Percentiles rank a stretch among this genome's conserved stretches.
Evolutionary conservation across 2,888 invertebrate genomes (phyloP).

Genomic region (Octodonta nipae): DNA sequence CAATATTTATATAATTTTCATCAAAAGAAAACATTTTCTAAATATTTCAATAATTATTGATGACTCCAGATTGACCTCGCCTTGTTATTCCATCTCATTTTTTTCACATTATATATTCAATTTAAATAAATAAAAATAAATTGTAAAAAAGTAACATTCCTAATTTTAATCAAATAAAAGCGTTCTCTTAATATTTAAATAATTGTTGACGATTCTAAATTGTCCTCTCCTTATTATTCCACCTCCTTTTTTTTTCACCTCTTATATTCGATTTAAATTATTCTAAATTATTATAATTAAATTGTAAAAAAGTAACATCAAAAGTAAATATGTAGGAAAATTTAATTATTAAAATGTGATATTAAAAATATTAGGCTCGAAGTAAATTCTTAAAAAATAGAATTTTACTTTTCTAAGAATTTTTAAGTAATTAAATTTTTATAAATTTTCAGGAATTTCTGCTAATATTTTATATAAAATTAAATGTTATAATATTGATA

Average conservation of each 20-base stretch:
- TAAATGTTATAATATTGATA: no score
- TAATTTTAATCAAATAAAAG: no score
- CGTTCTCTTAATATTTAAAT: no score
- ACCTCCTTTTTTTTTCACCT: no score
- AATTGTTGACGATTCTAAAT: no score
- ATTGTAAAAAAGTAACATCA: neutral
- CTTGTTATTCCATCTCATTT: no score
- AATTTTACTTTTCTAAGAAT: neutral
- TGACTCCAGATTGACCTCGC: neutral
- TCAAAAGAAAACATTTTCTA: neutral
- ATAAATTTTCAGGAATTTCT: neutral
- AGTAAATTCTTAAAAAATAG: neutral
- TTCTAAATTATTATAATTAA: neutral
- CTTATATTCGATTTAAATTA: slow-evolving; percentile 1
- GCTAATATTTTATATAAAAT: neutral
- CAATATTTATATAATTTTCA: slow-evolving; percentile 1
- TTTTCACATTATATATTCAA: no score
- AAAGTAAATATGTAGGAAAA: neutral
- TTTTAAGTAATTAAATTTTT: neutral
- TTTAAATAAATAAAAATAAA: no score
- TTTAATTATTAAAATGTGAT: neutral
- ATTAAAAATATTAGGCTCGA: slow-evolving; percentile 1
- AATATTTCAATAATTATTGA: slow-evolving; percentile 1
- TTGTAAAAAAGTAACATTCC: no score
- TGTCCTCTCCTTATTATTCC: no score